phyloP scores from a whole-genome alignment of 2,797 vertebrate genomes.

The Schizothorax lantsangensis region DNA sequence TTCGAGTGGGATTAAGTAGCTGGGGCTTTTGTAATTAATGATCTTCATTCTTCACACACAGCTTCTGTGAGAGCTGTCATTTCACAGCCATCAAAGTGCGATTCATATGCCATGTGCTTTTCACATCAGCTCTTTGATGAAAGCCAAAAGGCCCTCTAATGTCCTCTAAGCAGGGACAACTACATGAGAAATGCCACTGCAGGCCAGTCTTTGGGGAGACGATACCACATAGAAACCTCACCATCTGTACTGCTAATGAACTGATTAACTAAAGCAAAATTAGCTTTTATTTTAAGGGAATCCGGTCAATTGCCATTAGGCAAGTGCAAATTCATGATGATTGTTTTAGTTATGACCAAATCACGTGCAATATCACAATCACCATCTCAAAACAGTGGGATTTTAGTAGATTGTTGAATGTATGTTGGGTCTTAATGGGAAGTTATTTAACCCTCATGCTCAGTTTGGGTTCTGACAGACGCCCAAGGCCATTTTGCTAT shows the following conservation, averaged over 20 bases:
- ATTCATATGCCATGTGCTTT: constrained; percentile 69
- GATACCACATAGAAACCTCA: constrained; percentile 24
- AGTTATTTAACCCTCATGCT: neutral
- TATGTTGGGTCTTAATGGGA: neutral
- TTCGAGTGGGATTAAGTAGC: constrained; percentile 91
- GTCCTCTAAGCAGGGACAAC: constrained; percentile 46
- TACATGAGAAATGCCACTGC: constrained; percentile 38
- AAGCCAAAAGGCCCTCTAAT: constrained; percentile 34
- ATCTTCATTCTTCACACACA: constrained; percentile 85
- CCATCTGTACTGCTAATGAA: constrained; percentile 49
- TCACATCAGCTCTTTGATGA: constrained; percentile 44
- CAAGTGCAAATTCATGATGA: neutral
- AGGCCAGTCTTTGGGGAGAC: constrained; percentile 28
- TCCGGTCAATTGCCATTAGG: neutral
- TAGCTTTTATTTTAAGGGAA: constrained; percentile 22
- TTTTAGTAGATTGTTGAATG: neutral
- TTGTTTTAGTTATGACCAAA: neutral
- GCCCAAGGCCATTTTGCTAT: neutral
- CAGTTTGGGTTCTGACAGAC: constrained; percentile 9
- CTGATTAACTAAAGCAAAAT: constrained; percentile 40
- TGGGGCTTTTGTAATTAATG: constrained; percentile 96
- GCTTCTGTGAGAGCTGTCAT: constrained; percentile 85
- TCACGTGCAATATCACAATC: neutral
- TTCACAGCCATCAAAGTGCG: constrained; percentile 83
- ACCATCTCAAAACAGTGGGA: constrained; percentile 1